Percentiles rank a stretch among this genome's conserved stretches.
These are phyloP conservation scores for Antheraea yamamai DNA, from an alignment of 2,888 invertebrate genomes.

Conservation along the genomic window DNA sequence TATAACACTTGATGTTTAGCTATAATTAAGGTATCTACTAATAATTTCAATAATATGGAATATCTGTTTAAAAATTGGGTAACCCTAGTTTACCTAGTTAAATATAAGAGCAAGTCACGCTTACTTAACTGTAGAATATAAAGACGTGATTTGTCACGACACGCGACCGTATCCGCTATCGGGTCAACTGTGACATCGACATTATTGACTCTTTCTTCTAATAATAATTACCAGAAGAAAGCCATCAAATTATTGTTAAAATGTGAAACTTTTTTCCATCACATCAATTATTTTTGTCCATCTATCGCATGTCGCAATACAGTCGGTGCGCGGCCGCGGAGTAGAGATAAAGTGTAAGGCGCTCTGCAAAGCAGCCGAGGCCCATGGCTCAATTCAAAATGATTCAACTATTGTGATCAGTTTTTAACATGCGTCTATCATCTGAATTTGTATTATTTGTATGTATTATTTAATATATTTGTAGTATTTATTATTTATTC, in stretches of 20 bases:
- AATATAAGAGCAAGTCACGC: background rate
- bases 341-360: too few relatives aligned
- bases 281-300: too few relatives aligned
- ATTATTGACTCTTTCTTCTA: background rate
- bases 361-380: too few relatives aligned
- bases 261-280: background rate
- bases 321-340: too few relatives aligned
- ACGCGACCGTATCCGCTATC: background rate
- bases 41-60: background rate
- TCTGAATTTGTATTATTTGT: too few relatives aligned
- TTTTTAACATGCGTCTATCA: too few relatives aligned
- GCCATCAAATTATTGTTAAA: background rate
- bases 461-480: too few relatives aligned
- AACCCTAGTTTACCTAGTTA: background rate
- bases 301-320: too few relatives aligned
- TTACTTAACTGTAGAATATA: background rate
- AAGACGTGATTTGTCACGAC: slow-evolving; percentile 10
- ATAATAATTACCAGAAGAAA: background rate
- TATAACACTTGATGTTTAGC: background rate
- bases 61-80: background rate
- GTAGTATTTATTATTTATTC: too few relatives aligned
- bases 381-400: too few relatives aligned
- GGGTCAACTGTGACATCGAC: background rate
- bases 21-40: too few relatives aligned
- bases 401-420: too few relatives aligned